Percentiles rank a stretch among this genome's conserved stretches.
Evolutionary conservation across 2,888 invertebrate genomes (phyloP).

Genomic region (Heliconius aoede): DNA sequence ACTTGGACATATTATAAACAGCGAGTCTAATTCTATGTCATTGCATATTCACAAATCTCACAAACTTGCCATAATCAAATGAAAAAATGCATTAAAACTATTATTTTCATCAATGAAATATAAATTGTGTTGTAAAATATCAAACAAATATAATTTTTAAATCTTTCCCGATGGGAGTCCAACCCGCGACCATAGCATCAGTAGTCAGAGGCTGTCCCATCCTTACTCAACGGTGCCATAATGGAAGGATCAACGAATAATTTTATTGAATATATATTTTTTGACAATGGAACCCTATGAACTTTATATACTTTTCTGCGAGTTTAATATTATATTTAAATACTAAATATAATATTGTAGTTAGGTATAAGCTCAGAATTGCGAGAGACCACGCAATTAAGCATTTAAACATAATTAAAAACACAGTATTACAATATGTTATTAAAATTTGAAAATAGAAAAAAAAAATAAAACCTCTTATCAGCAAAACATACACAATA

Average conservation of each 20-base stretch:
- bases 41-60: too few species aligned
- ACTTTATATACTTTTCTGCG: not conserved
- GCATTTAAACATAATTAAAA: conserved; percentile 4
- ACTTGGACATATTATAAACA: too few species aligned
- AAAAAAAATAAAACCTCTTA: not conserved
- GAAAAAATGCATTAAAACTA: too few species aligned
- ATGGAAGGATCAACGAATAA: too few species aligned
- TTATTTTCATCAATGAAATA: not conserved
- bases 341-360: not conserved
- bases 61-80: too few species aligned
- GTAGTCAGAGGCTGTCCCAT: too few species aligned
- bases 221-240: too few species aligned
- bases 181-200: too few species aligned
- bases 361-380: conserved; percentile 7
- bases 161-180: too few species aligned
- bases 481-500: not conserved
- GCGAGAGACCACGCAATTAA: conserved; percentile 24
- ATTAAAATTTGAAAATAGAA: not conserved
- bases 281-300: too few species aligned
- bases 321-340: not conserved
- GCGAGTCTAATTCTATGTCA: too few species aligned
- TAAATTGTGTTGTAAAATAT: not conserved
- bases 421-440: conserved; percentile 17
- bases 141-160: not conserved
- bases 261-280: too few species aligned